Percentiles rank a stretch among this genome's conserved stretches.
Evolutionary conservation across 2,113 vertebrate species (phyloP).

Genomic region (Puma concolor): DNA sequence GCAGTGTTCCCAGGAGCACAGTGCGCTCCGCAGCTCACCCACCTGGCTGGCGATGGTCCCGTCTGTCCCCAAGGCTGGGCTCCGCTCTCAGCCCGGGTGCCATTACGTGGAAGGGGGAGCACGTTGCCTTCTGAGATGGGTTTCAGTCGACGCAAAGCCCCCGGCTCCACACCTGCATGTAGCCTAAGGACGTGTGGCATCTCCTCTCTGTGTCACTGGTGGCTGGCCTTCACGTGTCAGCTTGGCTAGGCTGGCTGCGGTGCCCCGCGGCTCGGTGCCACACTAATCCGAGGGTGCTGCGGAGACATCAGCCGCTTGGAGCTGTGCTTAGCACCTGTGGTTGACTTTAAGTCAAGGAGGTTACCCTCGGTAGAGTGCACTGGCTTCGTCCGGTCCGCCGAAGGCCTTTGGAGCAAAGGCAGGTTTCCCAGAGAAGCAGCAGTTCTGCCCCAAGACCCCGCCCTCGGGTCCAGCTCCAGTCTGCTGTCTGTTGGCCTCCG

Average conservation of each 20-base stretch:
- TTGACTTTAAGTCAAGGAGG: too few species aligned
- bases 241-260: background rate
- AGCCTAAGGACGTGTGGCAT: background rate
- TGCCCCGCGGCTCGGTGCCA: accelerated
- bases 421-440: background rate
- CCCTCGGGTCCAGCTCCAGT: background rate
- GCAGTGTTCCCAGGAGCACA: accelerated
- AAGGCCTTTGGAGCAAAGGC: too few species aligned
- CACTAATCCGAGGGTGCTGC: too few species aligned
- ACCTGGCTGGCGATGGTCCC: background rate
- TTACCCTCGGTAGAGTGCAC: accelerated
- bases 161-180: accelerated
- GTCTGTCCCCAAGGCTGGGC: background rate
- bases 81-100: background rate
- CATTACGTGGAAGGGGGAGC: too few species aligned
- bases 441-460: background rate
- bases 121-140: background rate
- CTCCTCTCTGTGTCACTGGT: background rate
- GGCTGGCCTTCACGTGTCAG: background rate
- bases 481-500: background rate
- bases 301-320: background rate
- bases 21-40: accelerated
- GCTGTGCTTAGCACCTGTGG: accelerated
- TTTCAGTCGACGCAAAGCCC: accelerated
- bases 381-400: background rate